Conservation (phyloP, 1,140 invertebrate genomes). For the Brachionus rubens region DNA sequence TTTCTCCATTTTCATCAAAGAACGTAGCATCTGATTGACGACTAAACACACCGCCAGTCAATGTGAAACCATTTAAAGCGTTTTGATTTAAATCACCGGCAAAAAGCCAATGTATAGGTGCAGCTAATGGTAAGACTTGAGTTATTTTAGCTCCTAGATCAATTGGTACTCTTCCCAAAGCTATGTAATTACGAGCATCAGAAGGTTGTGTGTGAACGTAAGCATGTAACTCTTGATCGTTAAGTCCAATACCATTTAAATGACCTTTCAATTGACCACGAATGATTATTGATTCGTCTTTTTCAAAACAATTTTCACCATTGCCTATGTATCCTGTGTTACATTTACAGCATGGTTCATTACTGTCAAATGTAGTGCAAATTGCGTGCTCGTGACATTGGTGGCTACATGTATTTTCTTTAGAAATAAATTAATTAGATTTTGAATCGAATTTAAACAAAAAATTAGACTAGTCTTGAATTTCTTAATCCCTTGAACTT, state of each 20-base stretch:
- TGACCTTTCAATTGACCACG: not conserved
- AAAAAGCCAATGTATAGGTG: constrained; percentile 44
- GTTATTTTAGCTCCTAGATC: not conserved
- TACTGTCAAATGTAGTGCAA: not conserved
- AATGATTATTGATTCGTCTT: constrained; percentile 21
- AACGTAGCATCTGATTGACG: constrained; percentile 34
- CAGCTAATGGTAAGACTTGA: not conserved
- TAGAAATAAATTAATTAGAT: not conserved
- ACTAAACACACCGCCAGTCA: constrained; percentile 32
- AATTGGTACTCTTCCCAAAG: not conserved
- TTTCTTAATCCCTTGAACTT: no score
- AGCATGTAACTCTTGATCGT: not conserved
- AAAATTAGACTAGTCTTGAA: no score
- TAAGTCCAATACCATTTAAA: constrained; percentile 1
- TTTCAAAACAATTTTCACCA: constrained; percentile 22
- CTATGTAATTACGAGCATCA: constrained; percentile 33
- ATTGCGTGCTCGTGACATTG: not conserved
- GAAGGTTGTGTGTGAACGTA: constrained; percentile 28
- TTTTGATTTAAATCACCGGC: constrained; percentile 7
- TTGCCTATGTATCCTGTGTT: constrained; percentile 10
- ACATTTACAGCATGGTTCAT: constrained; percentile 40
- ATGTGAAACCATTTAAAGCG: constrained; percentile 20
- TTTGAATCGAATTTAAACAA: not conserved
- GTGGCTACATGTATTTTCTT: not conserved
- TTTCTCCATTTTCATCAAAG: constrained; percentile 20